Evolutionary conservation across 2,888 invertebrate species (phyloP).

Genomic region (Phortica okadai): DNA sequence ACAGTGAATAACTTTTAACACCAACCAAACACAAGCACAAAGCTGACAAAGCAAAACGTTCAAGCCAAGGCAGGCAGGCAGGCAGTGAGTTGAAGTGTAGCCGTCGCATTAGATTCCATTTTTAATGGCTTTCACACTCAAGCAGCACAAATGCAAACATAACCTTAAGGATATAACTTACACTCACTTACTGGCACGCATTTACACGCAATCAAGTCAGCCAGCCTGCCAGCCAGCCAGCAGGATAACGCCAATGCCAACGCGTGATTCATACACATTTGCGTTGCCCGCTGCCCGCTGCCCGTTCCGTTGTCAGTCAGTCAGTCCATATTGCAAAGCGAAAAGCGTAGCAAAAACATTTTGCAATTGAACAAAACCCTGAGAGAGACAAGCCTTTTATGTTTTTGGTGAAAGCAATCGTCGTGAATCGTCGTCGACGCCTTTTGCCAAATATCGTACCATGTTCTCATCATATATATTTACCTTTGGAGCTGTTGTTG

Average conservation of each 20-base stretch:
- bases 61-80: not conserved
- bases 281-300: not conserved
- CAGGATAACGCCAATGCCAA: too few relatives aligned
- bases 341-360: slow-evolving; percentile 3
- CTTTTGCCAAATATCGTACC: not conserved
- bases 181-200: not conserved
- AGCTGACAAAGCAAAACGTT: too few relatives aligned
- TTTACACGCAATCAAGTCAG: not conserved
- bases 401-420: slow-evolving; percentile 21
- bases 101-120: slow-evolving; percentile 17
- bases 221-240: too few relatives aligned
- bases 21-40: too few relatives aligned
- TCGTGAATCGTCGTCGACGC: not conserved
- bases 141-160: slow-evolving; percentile 33
- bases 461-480: not conserved
- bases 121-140: slow-evolving; percentile 41
- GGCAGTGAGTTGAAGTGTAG: not conserved
- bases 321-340: not conserved
- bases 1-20: not conserved
- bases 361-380: slow-evolving; percentile 5
- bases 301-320: not conserved
- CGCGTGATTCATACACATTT: too few relatives aligned
- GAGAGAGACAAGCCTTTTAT: not conserved
- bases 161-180: slow-evolving; percentile 13
- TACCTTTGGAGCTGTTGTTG: not conserved